A percentile compares a stretch with the other conserved stretches of the same genome.
These are phyloP conservation scores for Prolemur simus DNA, from an alignment of 2,113 vertebrate species.

Conservation along the genomic window DNA sequence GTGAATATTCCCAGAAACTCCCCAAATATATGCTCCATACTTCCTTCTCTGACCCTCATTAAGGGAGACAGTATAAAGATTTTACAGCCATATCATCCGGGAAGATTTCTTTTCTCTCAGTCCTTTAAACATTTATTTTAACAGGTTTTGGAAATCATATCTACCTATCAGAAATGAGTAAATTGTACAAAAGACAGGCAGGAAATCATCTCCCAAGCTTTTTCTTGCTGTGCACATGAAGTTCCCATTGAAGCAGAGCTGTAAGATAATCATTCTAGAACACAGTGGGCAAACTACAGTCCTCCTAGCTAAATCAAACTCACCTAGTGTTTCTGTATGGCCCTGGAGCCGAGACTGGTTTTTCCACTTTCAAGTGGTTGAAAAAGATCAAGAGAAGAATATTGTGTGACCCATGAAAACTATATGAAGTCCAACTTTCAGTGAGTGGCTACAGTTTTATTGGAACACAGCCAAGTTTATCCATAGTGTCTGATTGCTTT, in stretches of 20 bases:
- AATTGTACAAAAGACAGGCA: constrained; percentile 44
- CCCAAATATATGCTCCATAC: background rate
- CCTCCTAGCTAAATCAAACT: background rate
- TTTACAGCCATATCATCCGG: constrained; percentile 13
- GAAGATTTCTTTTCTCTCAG: constrained; percentile 6
- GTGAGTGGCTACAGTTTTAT: constrained; percentile 41
- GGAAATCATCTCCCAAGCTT: constrained; percentile 15
- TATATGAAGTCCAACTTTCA: constrained; percentile 18
- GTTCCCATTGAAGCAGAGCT: constrained; percentile 8
- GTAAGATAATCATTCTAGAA: constrained; percentile 48
- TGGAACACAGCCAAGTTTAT: constrained; percentile 30
- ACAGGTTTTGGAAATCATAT: constrained; percentile 54
- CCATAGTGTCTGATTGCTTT: background rate
- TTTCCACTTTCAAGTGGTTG: constrained; percentile 44
- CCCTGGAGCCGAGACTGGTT: background rate
- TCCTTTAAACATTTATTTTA: constrained; percentile 34
- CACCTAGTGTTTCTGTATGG: background rate
- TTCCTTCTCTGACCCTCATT: background rate
- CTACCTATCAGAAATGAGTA: constrained; percentile 9
- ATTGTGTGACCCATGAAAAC: constrained; percentile 30
- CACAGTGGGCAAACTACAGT: constrained; percentile 37
- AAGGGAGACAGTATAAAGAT: constrained; percentile 12
- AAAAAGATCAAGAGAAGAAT: constrained; percentile 27
- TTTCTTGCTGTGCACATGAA: background rate
- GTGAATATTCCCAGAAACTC: constrained; percentile 56